These are phyloP conservation scores for Styela clava DNA, from an alignment of 23 tunicate species.

Conservation along the genomic window DNA sequence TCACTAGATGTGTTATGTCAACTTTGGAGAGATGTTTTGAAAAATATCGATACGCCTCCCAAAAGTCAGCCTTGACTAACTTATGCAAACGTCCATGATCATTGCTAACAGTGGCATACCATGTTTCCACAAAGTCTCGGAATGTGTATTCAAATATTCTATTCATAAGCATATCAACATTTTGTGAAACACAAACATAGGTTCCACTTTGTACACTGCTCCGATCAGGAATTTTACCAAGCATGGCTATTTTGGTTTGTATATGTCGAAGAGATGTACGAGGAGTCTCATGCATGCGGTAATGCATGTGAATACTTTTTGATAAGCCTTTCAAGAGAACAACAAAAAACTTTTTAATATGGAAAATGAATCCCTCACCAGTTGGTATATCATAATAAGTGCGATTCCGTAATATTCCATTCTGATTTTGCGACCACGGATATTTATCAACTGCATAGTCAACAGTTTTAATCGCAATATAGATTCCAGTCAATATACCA, in stretches of 20 bases:
- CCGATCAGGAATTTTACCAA: conserved; percentile 68
- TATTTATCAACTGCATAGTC: neutral
- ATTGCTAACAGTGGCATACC: conserved; percentile 83
- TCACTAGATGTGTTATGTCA: conserved; percentile 70
- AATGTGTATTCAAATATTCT: conserved; percentile 77
- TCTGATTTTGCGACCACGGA: neutral
- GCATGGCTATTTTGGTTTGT: conserved; percentile 31
- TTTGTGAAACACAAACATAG: conserved; percentile 57
- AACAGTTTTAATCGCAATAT: neutral
- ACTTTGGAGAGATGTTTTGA: conserved; percentile 54
- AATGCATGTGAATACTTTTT: neutral
- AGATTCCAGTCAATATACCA: neutral
- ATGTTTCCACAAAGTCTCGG: conserved; percentile 88
- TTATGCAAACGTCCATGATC: conserved; percentile 79
- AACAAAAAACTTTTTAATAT: neutral
- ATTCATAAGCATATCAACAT: conserved; percentile 63
- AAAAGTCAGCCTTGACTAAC: conserved; percentile 68
- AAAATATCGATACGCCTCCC: conserved; percentile 69
- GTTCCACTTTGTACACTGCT: conserved; percentile 44
- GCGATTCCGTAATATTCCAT: neutral
- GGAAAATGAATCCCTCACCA: neutral
- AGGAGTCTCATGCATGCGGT: neutral
- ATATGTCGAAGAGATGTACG: neutral
- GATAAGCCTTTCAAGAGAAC: neutral
- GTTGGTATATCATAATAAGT: neutral